Evolutionary conservation across 1,140 invertebrate genomes (phyloP), one percentile per base, ranked within the genome.

Genomic region (Atta colombica): DNA sequence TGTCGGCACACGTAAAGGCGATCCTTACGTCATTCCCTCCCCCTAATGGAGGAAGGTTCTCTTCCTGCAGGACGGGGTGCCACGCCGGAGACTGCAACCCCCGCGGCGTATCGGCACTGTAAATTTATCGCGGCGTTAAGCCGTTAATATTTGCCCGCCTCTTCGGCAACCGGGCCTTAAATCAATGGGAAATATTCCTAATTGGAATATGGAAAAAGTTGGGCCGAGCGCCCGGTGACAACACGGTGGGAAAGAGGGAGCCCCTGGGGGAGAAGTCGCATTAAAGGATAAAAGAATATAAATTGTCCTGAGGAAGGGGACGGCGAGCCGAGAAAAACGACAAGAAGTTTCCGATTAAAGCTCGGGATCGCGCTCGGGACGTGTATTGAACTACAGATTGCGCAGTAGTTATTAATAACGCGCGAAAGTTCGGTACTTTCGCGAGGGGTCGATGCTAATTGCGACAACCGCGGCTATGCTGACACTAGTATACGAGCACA

Each of bases 141-240:
- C 92, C 94, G 94, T 95, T 95, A 95, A 95, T 95, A 95, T 93
- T 93, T 93, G 93, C 94, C 91, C 91, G 89, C 68, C 78, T 71
- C 8, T 25, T 68, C 66, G 66, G 39, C 53, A 88, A 87, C 85
- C 45, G 55, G 89, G 92, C 92, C 89, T 92, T 95, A 95, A 95
- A 95, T 95, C 95, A 95, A 94, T 94, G 94, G 91, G 93, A 95
- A 95, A 95, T 95, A 94, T 95, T 94, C 53, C 94, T 95, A 95
- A 95, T 95, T 95, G 94, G 94, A 95, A 95, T 95, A 95, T 95
- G 95, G 95, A 95, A 95, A 95, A 95, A 95, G 94, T 95, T 95
- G 93, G 94, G 93, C 89, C 91, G 82, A 91, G 39, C 77, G 84
- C 87, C 87, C 49, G 49, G 39, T 77, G 51, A 75, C 85, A 74